phyloP scores from a whole-genome alignment of 2,888 invertebrate genomes.

The Odiellus spinosus region DNA sequence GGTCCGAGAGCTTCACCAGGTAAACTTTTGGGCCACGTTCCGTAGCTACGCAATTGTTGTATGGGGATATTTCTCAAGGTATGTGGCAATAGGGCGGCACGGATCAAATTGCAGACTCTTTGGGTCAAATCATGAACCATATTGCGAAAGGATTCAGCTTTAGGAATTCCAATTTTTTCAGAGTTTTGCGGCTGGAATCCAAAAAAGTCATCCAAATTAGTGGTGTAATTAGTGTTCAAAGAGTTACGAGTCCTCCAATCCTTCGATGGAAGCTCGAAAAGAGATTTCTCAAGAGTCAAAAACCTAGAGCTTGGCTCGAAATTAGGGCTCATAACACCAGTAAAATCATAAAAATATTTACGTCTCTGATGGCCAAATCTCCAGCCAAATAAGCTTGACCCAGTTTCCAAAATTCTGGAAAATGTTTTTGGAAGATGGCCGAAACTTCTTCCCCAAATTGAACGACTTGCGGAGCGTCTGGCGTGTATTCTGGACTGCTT shows the following conservation, averaged over 20 bases:
- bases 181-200: no score
- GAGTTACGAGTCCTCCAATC: no score
- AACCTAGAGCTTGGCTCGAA: no score
- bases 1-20: constrained; percentile 29
- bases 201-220: no score
- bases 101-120: constrained; percentile 52
- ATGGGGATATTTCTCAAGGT: constrained; percentile 8
- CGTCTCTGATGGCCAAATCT: constrained; percentile 55
- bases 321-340: no score
- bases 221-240: no score
- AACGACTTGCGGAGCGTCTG: constrained; percentile 45
- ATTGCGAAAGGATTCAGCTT: constrained; percentile 35
- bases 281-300: neutral
- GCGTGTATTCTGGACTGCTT: no score
- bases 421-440: constrained; percentile 51
- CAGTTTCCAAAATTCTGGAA: constrained; percentile 88
- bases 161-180: no score
- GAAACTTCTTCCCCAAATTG: constrained; percentile 64
- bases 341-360: no score
- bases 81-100: constrained; percentile 49
- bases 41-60: constrained; percentile 35
- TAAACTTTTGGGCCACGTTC: constrained; percentile 28
- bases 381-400: constrained; percentile 87
- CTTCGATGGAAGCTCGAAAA: constrained; percentile 37
- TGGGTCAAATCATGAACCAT: constrained; percentile 64